Percentiles rank a stretch among this genome's conserved stretches.
Conservation (phyloP, 1,140 invertebrate genomes). For the Aphaenogaster ashmeadi region DNA sequence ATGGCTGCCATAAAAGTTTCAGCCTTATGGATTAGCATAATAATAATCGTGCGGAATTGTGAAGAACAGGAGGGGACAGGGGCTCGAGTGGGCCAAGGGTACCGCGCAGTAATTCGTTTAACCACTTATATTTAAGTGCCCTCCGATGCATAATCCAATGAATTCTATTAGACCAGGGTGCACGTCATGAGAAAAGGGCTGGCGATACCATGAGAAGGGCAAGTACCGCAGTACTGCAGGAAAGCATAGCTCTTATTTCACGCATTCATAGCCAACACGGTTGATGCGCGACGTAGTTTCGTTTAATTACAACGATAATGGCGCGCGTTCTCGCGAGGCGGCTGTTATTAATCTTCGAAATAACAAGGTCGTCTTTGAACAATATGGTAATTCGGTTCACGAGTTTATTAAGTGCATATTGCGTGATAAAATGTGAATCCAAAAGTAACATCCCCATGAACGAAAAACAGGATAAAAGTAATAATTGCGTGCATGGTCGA, state of each 20-base stretch:
- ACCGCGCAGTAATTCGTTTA: slow-evolving; percentile 70
- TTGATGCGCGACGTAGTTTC: slow-evolving; percentile 22
- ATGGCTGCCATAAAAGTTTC: slow-evolving; percentile 31
- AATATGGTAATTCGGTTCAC: slow-evolving; percentile 7
- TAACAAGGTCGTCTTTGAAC: slow-evolving; percentile 20
- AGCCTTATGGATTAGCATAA: slow-evolving; percentile 66
- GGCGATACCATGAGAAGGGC: slow-evolving; percentile 13
- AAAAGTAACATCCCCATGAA: not conserved
- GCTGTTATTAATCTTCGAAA: slow-evolving; percentile 25
- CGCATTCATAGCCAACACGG: slow-evolving; percentile 3
- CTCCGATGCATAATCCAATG: slow-evolving; percentile 73
- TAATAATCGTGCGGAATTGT: slow-evolving; percentile 66
- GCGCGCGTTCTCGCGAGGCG: not conserved
- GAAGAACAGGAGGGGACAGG: not conserved
- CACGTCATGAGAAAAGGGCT: slow-evolving; percentile 23
- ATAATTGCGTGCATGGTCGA: not conserved
- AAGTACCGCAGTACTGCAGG: not conserved
- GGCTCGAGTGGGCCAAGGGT: slow-evolving; percentile 30
- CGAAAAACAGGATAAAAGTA: not conserved
- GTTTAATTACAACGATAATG: slow-evolving; percentile 29
- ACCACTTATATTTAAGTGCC: slow-evolving; percentile 75
- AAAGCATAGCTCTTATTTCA: slow-evolving; percentile 42
- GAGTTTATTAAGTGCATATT: slow-evolving; percentile 25
- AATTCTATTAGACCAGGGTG: slow-evolving; percentile 69
- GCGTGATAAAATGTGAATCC: not conserved